phyloP scores from a whole-genome alignment of 2,113 vertebrate genomes.

The Oenanthe melanoleuca region DNA sequence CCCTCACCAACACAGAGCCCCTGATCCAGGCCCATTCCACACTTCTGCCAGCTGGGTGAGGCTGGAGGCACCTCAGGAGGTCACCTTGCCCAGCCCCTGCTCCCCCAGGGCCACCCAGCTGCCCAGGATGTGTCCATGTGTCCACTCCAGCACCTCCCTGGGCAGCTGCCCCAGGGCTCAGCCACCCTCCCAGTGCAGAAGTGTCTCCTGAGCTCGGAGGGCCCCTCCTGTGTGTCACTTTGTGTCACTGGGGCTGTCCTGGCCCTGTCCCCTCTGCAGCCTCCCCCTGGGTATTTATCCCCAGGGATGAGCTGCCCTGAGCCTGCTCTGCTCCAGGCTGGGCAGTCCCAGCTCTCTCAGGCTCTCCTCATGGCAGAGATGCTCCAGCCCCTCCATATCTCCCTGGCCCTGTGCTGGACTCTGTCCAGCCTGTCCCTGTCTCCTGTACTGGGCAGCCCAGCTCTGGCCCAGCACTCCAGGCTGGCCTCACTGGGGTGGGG shows the following conservation, averaged over 20 bases:
- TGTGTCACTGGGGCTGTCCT: background rate
- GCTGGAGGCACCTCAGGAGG: background rate
- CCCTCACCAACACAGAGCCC: accelerated
- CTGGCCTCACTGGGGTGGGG: background rate
- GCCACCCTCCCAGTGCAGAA: background rate
- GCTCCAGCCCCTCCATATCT: background rate
- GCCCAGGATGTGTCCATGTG: background rate
- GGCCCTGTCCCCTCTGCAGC: background rate
- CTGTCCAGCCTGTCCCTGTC: background rate
- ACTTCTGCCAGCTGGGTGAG: background rate
- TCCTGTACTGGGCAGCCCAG: background rate
- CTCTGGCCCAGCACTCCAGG: background rate
- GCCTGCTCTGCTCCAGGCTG: background rate
- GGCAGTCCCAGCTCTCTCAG: background rate
- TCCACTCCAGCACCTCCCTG: background rate
- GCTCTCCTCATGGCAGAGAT: background rate
- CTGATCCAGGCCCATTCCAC: background rate
- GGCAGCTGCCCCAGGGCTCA: background rate
- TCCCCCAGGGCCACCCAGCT: background rate
- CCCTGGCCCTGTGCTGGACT: background rate
- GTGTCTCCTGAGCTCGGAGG: background rate
- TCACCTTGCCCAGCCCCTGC: background rate
- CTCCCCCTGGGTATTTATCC: background rate
- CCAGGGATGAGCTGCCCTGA: background rate
- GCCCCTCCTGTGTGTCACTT: background rate